Percentiles rank a stretch among this genome's conserved stretches.
These are phyloP conservation scores for Hippocampus comes DNA, from an alignment of 2,113 vertebrate genomes.

Conservation along the genomic window DNA sequence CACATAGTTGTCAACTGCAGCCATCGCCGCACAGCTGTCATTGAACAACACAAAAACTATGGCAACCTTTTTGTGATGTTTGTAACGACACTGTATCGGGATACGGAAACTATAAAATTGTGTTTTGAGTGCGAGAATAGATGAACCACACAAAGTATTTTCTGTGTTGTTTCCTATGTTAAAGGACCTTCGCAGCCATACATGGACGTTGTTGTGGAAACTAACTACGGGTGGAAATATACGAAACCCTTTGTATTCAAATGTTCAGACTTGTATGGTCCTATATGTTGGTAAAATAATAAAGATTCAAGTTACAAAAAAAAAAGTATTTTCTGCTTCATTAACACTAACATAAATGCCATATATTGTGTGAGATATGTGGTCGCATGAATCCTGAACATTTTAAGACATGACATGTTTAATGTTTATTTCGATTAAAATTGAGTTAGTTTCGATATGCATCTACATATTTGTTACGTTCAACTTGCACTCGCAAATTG, in stretches of 20 bases:
- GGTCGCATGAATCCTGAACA: background rate
- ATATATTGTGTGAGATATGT: background rate
- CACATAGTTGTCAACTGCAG: constrained; percentile 58
- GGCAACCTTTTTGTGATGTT: constrained; percentile 17
- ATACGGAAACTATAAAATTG: background rate
- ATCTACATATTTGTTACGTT: background rate
- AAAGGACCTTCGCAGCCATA: no score
- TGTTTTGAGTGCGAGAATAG: background rate
- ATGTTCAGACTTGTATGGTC: no score
- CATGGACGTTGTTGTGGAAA: no score
- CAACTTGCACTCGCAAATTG: background rate
- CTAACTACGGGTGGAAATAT: no score
- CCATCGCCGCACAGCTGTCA: constrained; percentile 43
- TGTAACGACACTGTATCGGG: background rate
- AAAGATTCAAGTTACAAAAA: no score
- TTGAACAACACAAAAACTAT: constrained; percentile 35
- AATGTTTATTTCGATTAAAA: no score
- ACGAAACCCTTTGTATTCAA: no score
- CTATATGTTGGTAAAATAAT: no score
- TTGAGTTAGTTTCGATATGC: background rate
- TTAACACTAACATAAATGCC: background rate
- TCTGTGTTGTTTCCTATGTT: no score
- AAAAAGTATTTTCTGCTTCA: background rate
- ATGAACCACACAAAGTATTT: background rate
- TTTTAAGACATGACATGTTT: background rate